phyloP scores from a whole-genome alignment of 2,888 invertebrate genomes.

The Phasia obesa region DNA sequence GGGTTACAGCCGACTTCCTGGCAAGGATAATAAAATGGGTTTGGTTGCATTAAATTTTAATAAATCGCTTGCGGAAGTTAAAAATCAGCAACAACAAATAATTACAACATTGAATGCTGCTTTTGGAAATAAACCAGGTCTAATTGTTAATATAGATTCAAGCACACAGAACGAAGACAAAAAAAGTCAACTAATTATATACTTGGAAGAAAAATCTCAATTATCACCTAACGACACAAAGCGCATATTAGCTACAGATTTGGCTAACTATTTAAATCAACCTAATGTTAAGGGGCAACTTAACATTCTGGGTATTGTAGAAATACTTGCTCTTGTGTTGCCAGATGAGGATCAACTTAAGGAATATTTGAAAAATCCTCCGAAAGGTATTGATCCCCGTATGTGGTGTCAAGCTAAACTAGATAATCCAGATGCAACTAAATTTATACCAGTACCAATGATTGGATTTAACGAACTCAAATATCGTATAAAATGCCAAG shows the following conservation, averaged over 20 bases:
- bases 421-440: conserved; percentile 96
- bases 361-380: conserved; percentile 95
- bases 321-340: conserved; percentile 88
- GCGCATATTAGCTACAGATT: conserved; percentile 88
- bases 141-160: conserved; percentile 90
- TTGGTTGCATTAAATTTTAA: conserved; percentile 92
- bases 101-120: conserved; percentile 87
- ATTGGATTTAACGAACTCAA: conserved; percentile 93
- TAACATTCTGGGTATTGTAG: conserved; percentile 87
- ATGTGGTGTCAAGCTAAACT: conserved; percentile 98
- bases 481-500: conserved; percentile 92
- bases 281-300: conserved; percentile 88
- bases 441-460: conserved; percentile 96
- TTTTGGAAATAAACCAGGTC: conserved; percentile 92
- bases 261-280: conserved; percentile 88
- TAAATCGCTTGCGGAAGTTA: conserved; percentile 91
- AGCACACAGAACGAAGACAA: conserved; percentile 90
- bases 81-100: conserved; percentile 88
- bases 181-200: conserved; percentile 90
- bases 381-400: conserved; percentile 94
- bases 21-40: conserved; percentile 94
- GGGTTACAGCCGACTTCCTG: conserved; percentile 94
- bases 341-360: conserved; percentile 91
- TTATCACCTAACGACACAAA: conserved; percentile 86
- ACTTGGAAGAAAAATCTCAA: conserved; percentile 87